Evolutionary conservation across 2,113 vertebrate species (phyloP).

Genomic region (Dicentrarchus labrax): DNA sequence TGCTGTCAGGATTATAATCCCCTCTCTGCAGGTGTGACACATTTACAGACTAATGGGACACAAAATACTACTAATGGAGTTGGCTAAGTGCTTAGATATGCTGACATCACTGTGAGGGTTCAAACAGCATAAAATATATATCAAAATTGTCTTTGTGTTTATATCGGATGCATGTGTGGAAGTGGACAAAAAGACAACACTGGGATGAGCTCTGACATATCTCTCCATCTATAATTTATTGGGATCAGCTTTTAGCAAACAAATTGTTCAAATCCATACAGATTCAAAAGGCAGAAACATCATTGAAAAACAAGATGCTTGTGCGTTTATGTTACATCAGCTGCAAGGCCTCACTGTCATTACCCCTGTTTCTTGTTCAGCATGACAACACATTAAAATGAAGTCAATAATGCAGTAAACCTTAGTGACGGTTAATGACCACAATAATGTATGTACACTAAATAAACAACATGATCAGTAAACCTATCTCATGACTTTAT

Average conservation of each 20-base stretch:
- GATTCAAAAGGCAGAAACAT: slow-evolving; percentile 72
- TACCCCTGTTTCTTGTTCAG: slow-evolving; percentile 31
- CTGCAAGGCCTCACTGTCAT: slow-evolving; percentile 54
- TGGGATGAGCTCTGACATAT: slow-evolving; percentile 56
- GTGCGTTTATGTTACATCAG: slow-evolving; percentile 60
- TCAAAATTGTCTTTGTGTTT: slow-evolving; percentile 46
- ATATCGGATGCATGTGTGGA: slow-evolving; percentile 47
- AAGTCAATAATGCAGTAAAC: slow-evolving; percentile 36
- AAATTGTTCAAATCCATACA: slow-evolving; percentile 69
- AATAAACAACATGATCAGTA: slow-evolving; percentile 33
- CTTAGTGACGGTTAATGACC: slow-evolving; percentile 38
- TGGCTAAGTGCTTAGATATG: slow-evolving; percentile 75
- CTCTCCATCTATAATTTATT: slow-evolving; percentile 79
- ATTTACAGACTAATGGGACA: slow-evolving; percentile 80
- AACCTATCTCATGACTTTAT: slow-evolving; percentile 37
- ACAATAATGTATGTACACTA: slow-evolving; percentile 52
- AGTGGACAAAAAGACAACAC: slow-evolving; percentile 50
- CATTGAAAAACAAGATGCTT: slow-evolving; percentile 69
- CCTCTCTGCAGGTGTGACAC: slow-evolving; percentile 81
- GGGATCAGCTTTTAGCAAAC: slow-evolving; percentile 77
- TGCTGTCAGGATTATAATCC: slow-evolving; percentile 81
- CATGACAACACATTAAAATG: slow-evolving; percentile 34
- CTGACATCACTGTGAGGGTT: slow-evolving; percentile 66
- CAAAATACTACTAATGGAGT: slow-evolving; percentile 76
- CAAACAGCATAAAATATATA: slow-evolving; percentile 72